phyloP scores from a whole-genome alignment of 1,140 invertebrate species.

The Anoplolepis gracilipes region DNA sequence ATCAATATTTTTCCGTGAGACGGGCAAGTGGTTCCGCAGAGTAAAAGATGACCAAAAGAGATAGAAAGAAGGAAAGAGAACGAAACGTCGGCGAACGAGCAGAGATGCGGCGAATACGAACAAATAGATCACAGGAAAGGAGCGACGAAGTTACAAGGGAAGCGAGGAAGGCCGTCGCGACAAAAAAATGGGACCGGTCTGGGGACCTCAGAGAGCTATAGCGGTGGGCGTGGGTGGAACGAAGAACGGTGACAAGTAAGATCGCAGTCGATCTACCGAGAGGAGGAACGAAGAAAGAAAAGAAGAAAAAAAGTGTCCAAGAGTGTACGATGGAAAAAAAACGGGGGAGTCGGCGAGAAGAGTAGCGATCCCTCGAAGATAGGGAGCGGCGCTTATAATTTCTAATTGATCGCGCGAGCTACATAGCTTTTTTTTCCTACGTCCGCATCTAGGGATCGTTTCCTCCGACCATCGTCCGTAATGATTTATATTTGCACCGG shows the following conservation, averaged over 20 bases:
- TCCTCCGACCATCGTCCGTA: constrained; percentile 51
- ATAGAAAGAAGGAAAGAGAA: neutral
- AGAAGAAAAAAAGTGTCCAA: neutral
- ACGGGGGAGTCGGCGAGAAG: neutral
- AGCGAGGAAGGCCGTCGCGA: neutral
- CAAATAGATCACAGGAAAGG: constrained; percentile 42
- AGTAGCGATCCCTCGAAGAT: neutral
- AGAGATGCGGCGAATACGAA: constrained; percentile 29
- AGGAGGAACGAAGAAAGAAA: neutral
- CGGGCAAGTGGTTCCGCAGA: constrained; percentile 9
- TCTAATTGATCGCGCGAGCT: constrained; percentile 74
- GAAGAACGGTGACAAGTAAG: constrained; percentile 57
- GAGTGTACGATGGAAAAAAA: constrained; percentile 13
- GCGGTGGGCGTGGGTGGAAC: constrained; percentile 56
- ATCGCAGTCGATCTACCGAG: constrained; percentile 31
- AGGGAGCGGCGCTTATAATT: constrained; percentile 76
- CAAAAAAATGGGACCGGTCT: constrained; percentile 65
- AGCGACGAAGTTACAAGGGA: neutral
- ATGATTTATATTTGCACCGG: constrained; percentile 75
- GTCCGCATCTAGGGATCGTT: constrained; percentile 23
- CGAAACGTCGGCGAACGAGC: neutral
- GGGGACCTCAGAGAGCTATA: constrained; percentile 25
- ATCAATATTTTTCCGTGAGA: constrained; percentile 65
- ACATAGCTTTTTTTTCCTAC: constrained; percentile 60
- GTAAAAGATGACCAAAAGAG: constrained; percentile 21